Evolutionary conservation across 1,140 invertebrate species (phyloP), one percentile per base, ranked within the genome.

Genomic region (Carcinoscorpius rotundicauda): DNA sequence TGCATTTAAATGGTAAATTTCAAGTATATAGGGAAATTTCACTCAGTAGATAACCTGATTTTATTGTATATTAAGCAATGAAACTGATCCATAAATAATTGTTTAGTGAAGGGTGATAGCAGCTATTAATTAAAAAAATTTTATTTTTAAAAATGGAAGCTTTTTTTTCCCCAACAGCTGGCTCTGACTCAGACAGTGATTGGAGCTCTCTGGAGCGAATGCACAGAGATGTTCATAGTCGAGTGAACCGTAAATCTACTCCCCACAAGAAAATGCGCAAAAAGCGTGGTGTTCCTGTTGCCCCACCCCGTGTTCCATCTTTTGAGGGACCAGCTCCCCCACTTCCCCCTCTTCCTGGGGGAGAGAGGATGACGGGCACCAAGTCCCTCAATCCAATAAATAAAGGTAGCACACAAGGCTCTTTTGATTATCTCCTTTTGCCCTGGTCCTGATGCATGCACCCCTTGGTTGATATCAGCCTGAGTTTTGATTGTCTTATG

Each of bases 281-380:
- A 75, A 88, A 88, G 78, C 82, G 86, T 63, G 84, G 85, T 6
- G 88, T 89, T 72, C 87, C 89, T 4, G 89, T 93, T 4, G 87
- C 91, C 67, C 88, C 89, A 62, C 90, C 90, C 5, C 81, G 88
- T 68, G 88, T 92, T 29, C 90, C 90, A 29, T 84, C 76, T 58
- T 71, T 76, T 62, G 73, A 74, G 58, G 68, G 69, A 8, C 67
- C 64, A 52, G 59, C 52, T 4, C 69, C 62, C 51, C 65, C 62
- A 68, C 65, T 66, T 64, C 70, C 61, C 60, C 60, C 64, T 52
- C 66, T 64, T 58, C 61, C 66, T 63, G 68, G 63, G 56, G 67
- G 69, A 64, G 69, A 70, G 57, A 62, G 69, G 58, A 67, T 58
- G 55, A 63, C 68, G 58, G 63, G 66, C 64, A 64, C 67, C 60